Conservation (phyloP, 2,888 invertebrate genomes). For the Harmothoe impar region DNA sequence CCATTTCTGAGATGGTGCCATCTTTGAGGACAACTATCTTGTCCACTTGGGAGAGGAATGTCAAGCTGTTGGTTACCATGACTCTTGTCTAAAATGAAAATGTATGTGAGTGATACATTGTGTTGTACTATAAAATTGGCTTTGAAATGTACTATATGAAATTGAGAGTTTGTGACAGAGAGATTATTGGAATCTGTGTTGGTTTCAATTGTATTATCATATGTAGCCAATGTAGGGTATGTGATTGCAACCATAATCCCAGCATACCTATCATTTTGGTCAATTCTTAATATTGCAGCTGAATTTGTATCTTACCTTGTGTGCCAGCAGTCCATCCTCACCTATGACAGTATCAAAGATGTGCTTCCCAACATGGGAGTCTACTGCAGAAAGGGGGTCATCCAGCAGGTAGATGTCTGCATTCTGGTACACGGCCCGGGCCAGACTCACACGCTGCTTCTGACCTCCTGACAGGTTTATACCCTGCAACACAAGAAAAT, state of each 20-base stretch:
- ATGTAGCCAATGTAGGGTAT: no score
- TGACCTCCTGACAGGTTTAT: no score
- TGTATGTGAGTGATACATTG: no score
- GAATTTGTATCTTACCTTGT: no score
- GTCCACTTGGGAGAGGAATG: conserved; percentile 71
- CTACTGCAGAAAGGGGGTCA: conserved; percentile 37
- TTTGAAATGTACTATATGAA: not conserved
- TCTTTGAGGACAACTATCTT: conserved; percentile 71
- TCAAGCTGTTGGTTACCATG: conserved; percentile 72
- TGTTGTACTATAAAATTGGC: not conserved
- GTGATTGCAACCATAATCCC: no score
- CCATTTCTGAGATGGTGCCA: conserved; percentile 69
- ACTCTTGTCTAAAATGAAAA: conserved; percentile 70
- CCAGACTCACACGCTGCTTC: no score
- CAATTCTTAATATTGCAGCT: no score
- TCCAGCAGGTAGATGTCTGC: conserved; percentile 53
- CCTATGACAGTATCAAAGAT: conserved; percentile 77
- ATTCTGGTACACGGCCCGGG: no score
- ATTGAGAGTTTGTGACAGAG: not conserved
- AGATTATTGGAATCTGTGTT: no score
- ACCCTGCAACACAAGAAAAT: conserved; percentile 78
- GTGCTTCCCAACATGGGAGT: no score
- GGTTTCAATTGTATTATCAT: no score
- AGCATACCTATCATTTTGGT: not conserved
- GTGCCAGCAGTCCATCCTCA: conserved; percentile 72